Conservation (phyloP, 2,888 invertebrate species). For the Netelia inedita region DNA sequence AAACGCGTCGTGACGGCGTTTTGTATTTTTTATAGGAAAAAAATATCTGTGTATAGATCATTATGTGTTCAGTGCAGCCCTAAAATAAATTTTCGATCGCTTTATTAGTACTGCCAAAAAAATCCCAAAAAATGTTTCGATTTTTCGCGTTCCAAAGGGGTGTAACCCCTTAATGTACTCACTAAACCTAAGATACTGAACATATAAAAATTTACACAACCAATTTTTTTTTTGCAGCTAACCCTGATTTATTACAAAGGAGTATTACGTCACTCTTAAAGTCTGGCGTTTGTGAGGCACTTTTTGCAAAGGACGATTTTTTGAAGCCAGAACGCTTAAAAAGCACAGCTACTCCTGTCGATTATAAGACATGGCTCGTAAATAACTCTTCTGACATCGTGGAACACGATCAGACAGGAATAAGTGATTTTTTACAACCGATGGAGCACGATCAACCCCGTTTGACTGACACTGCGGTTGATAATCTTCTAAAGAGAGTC, state of each 20-base stretch:
- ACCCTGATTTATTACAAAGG: constrained; percentile 16
- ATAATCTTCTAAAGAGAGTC: constrained; percentile 17
- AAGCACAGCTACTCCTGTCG: constrained; percentile 14
- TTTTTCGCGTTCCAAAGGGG: constrained; percentile 12
- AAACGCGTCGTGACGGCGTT: too few relatives aligned
- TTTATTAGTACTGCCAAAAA: background rate
- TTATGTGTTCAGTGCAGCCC: too few relatives aligned
- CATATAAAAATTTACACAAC: background rate
- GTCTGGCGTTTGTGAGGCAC: constrained; percentile 10
- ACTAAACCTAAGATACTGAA: background rate
- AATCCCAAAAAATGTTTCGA: background rate
- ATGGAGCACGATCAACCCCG: constrained; percentile 26
- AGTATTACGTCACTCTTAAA: constrained; percentile 12
- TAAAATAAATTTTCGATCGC: background rate
- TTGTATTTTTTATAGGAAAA: too few relatives aligned
- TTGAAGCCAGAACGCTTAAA: constrained; percentile 7
- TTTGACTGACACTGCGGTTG: constrained; percentile 2
- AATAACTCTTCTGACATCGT: constrained; percentile 15
- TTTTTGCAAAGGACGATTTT: constrained; percentile 15
- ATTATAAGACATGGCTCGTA: constrained; percentile 1
- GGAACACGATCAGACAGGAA: too few relatives aligned
- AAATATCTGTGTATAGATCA: too few relatives aligned
- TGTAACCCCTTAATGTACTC: background rate
- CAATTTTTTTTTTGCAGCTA: constrained; percentile 14
- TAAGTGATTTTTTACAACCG: constrained; percentile 11